These are phyloP conservation scores for Halocynthia aurantium DNA, from an alignment of 23 tunicate species.

Conservation along the genomic window DNA sequence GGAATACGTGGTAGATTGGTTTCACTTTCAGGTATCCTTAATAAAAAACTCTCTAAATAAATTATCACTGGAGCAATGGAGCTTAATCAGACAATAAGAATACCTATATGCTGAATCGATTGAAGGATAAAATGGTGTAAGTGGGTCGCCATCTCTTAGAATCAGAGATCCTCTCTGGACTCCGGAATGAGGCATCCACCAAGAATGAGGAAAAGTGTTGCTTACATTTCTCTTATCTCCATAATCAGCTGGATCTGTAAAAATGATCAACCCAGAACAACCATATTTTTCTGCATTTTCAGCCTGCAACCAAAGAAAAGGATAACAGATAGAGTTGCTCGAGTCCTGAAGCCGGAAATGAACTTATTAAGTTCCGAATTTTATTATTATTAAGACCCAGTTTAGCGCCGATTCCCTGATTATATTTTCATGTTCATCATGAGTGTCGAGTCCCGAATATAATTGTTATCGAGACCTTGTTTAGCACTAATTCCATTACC, in stretches of 20 bases:
- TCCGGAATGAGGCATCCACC: conserved; percentile 88
- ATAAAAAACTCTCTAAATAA: background rate
- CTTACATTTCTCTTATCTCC: conserved; percentile 12
- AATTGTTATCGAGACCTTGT: background rate
- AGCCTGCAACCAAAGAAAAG: background rate
- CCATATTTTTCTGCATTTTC: conserved; percentile 46
- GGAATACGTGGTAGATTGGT: conserved; percentile 70
- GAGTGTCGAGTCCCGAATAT: background rate
- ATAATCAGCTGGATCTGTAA: conserved; percentile 80
- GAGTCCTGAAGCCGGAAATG: no score
- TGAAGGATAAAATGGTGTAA: conserved; percentile 94
- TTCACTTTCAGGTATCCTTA: conserved; percentile 28
- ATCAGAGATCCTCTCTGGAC: conserved; percentile 68
- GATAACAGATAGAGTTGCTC: no score
- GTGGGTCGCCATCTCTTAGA: conserved; percentile 61
- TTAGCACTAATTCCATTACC: no score
- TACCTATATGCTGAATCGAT: conserved; percentile 59
- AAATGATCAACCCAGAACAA: conserved; percentile 75
- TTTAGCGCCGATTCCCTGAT: no score
- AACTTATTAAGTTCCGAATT: background rate
- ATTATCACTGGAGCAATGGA: background rate
- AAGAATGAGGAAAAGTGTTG: conserved; percentile 59
- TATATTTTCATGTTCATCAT: no score
- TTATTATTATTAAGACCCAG: background rate
- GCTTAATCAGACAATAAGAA: no score